phyloP scores from a whole-genome alignment of 92 coral and sea anemone species.

The Umimayanthus kanabou region DNA sequence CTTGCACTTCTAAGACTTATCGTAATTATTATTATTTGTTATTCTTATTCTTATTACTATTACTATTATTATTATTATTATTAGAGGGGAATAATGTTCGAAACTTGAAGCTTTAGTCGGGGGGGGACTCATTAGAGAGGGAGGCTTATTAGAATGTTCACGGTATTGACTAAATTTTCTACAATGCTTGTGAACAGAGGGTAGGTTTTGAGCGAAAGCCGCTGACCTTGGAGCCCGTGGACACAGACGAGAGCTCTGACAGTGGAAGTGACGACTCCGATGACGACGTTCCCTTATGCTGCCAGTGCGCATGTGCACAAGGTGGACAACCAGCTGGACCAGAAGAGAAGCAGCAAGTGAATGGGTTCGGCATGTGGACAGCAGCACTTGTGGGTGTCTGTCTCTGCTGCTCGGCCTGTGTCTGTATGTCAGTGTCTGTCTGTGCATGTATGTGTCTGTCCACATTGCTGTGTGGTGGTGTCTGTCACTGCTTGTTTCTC shows the following conservation, averaged over 20 bases:
- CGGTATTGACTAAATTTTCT: too few species aligned
- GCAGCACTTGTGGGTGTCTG: slow-evolving; percentile 27
- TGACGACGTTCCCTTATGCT: not conserved
- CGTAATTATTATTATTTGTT: too few species aligned
- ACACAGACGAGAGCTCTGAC: not conserved
- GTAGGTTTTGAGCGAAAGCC: not conserved
- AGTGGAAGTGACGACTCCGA: not conserved
- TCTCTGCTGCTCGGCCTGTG: slow-evolving; percentile 38
- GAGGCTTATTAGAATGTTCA: too few species aligned
- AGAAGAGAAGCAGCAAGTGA: not conserved
- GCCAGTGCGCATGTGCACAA: not conserved
- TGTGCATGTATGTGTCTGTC: slow-evolving; percentile 39
- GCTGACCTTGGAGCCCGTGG: not conserved
- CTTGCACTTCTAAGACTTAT: too few species aligned
- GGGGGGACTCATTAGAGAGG: too few species aligned
- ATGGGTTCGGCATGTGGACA: slow-evolving; percentile 10
- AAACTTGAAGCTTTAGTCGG: too few species aligned
- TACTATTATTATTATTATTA: too few species aligned
- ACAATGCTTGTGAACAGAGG: not conserved
- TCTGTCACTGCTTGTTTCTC: slow-evolving; percentile 30
- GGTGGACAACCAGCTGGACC: not conserved
- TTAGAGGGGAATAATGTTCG: too few species aligned
- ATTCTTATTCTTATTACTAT: too few species aligned
- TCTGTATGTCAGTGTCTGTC: slow-evolving; percentile 33
- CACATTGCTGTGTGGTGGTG: slow-evolving; percentile 29